Conservation (phyloP, 1,140 invertebrate species). For the Thereuonema tuberculata region DNA sequence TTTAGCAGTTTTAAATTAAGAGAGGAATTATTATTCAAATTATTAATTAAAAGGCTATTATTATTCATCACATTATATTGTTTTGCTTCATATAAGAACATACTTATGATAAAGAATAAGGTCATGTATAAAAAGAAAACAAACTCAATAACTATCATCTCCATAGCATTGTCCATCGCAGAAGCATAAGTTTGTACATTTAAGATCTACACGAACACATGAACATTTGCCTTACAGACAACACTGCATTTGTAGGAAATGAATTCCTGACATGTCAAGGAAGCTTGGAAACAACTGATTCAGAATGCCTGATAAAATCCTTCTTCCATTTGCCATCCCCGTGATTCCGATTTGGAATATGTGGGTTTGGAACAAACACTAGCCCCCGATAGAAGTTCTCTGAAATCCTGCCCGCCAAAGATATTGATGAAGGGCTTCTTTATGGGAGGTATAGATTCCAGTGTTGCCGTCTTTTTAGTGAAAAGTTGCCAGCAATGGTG, state of each 20-base stretch:
- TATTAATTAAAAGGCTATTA: too few species aligned
- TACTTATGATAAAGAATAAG: too few species aligned
- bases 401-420: neutral
- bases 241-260: neutral
- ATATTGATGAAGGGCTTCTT: neutral
- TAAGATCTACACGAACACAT: neutral
- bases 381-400: neutral
- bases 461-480: slow-evolving; percentile 1
- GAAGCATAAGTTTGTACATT: too few species aligned
- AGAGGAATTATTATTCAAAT: too few species aligned
- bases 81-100: too few species aligned
- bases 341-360: neutral
- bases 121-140: too few species aligned
- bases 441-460: neutral
- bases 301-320: slow-evolving; percentile 2
- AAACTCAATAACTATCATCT: neutral
- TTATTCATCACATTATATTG: too few species aligned
- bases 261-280: neutral
- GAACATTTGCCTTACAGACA: neutral
- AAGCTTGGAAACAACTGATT: neutral
- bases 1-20: too few species aligned
- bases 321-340: neutral
- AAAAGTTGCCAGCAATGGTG: neutral
- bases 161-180: too few species aligned
- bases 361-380: neutral